Conservation (phyloP, 2,888 invertebrate genomes). For the Tiliacea aurago region DNA sequence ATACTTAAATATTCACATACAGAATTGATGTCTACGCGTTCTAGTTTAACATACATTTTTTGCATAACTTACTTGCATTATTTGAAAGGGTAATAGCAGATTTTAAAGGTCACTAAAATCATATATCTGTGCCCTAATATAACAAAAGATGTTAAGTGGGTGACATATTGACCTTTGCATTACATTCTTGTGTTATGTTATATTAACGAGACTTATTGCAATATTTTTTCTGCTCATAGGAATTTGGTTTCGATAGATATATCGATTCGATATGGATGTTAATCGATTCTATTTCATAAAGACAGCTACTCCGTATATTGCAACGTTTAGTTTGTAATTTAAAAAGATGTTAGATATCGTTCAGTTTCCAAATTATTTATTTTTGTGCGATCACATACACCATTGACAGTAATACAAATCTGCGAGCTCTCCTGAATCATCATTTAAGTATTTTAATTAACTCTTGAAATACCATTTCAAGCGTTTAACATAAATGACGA, state of each 20-base stretch:
- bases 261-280: constrained; percentile 16
- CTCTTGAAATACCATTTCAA: no score
- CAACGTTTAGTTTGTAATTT: not conserved
- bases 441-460: no score
- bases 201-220: not conserved
- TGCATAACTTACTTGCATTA: no score
- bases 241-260: constrained; percentile 7
- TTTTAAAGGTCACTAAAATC: no score
- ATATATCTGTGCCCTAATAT: not conserved
- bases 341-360: not conserved
- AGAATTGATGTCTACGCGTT: no score
- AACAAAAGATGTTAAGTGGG: not conserved
- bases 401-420: no score
- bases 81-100: no score
- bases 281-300: constrained; percentile 22
- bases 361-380: not conserved
- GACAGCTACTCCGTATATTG: not conserved
- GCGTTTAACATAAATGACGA: not conserved
- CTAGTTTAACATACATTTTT: no score
- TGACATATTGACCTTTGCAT: not conserved
- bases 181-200: constrained; percentile 22
- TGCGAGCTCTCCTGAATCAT: no score
- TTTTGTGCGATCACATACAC: not conserved
- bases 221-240: not conserved
- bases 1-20: no score